A percentile compares a stretch with the other conserved stretches of the same genome.
These are phyloP conservation scores for Pseudomugil gertrudae DNA, from an alignment of 2,797 vertebrate species.

Conservation along the genomic window DNA sequence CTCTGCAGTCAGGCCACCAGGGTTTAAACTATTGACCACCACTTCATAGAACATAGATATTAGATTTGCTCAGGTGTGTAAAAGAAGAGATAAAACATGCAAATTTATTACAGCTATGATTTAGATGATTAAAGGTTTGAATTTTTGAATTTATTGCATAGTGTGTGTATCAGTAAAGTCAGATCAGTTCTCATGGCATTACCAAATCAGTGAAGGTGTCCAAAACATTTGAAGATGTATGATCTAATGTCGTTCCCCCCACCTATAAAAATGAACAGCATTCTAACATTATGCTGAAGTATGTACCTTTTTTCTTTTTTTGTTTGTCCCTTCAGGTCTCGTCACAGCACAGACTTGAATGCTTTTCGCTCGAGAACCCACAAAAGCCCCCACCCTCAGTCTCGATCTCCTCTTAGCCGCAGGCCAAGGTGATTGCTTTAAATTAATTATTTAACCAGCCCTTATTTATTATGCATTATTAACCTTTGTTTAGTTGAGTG, in stretches of 20 bases:
- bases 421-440: slow-evolving; percentile 88
- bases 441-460: slow-evolving; percentile 42
- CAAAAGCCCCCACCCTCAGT: slow-evolving; percentile 86
- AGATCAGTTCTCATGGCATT: slow-evolving; percentile 32
- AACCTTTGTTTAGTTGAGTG: slow-evolving; percentile 27
- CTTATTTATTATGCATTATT: slow-evolving; percentile 29
- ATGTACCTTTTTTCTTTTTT: slow-evolving; percentile 7
- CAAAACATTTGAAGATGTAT: slow-evolving; percentile 10
- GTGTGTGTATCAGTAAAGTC: slow-evolving; percentile 34
- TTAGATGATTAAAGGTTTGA: slow-evolving; percentile 39
- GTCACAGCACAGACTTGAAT: slow-evolving; percentile 87
- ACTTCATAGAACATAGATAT: slow-evolving; percentile 71
- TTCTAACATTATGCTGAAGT: slow-evolving; percentile 6
- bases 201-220: slow-evolving; percentile 43
- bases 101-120: slow-evolving; percentile 13
- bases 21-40: slow-evolving; percentile 58
- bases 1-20: slow-evolving; percentile 40
- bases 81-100: slow-evolving; percentile 15
- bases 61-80: slow-evolving; percentile 17
- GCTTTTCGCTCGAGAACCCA: slow-evolving; percentile 86
- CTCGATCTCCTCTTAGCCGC: slow-evolving; percentile 87
- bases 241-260: not conserved
- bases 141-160: slow-evolving; percentile 18
- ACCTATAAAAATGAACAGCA: not conserved
- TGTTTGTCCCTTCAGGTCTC: slow-evolving; percentile 83